phyloP scores from a whole-genome alignment of 2,888 invertebrate genomes.

The Oscheius onirici region DNA sequence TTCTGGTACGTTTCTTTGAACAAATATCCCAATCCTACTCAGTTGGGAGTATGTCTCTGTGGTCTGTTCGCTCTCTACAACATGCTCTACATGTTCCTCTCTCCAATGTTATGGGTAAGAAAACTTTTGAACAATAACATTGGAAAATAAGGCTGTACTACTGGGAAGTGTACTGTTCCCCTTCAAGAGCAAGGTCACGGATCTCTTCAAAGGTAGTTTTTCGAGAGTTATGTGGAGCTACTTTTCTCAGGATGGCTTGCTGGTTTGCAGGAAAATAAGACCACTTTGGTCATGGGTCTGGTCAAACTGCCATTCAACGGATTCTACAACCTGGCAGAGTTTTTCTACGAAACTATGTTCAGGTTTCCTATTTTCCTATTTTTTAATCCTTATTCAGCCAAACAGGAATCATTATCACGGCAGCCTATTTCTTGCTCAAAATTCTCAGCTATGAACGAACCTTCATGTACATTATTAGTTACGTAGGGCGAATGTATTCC shows the following conservation, averaged over 20 bases:
- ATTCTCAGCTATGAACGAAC: slow-evolving; percentile 65
- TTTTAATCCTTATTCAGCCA: slow-evolving; percentile 44
- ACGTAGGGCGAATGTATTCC: slow-evolving; percentile 58
- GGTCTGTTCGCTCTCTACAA: slow-evolving; percentile 83
- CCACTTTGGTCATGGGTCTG: slow-evolving; percentile 74
- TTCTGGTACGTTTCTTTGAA: slow-evolving; percentile 51
- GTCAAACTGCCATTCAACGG: slow-evolving; percentile 78
- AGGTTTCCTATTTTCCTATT: slow-evolving; percentile 21
- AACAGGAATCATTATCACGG: slow-evolving; percentile 53
- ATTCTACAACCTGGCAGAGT: slow-evolving; percentile 50
- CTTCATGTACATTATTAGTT: slow-evolving; percentile 62
- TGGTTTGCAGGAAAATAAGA: slow-evolving; percentile 69
- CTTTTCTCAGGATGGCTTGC: slow-evolving; percentile 65
- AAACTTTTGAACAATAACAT: too few species aligned
- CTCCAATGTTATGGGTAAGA: slow-evolving; percentile 85
- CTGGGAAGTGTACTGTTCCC: slow-evolving; percentile 98
- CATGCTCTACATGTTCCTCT: slow-evolving; percentile 75
- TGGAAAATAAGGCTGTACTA: slow-evolving; percentile 78
- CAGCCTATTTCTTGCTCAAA: slow-evolving; percentile 63
- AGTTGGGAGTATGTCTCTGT: slow-evolving; percentile 72
- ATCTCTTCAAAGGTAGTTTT: slow-evolving; percentile 71
- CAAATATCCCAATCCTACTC: too few species aligned
- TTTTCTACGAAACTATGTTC: slow-evolving; percentile 48
- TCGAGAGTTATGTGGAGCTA: too few species aligned
- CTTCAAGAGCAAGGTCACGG: slow-evolving; percentile 85